phyloP scores from a whole-genome alignment of 2,113 vertebrate species.

The Echinops telfairi region DNA sequence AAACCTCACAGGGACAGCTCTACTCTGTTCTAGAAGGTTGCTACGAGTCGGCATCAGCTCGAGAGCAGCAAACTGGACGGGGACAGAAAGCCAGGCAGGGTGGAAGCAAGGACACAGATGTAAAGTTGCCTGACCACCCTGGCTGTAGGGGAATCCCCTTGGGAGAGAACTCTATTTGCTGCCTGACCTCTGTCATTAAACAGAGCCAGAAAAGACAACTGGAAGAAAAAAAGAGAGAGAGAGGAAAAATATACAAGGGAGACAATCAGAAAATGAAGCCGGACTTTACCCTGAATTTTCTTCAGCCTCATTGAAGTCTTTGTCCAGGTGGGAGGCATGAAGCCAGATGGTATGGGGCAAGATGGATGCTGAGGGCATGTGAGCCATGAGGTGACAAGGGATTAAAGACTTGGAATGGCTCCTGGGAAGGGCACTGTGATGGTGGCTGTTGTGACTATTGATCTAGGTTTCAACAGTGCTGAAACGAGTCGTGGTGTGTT shows the following conservation, averaged over 20 bases:
- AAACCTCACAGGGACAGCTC: no score
- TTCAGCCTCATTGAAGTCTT: slow-evolving; percentile 7
- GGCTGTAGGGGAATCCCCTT: background rate
- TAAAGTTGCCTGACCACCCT: background rate
- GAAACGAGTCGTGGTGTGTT: background rate
- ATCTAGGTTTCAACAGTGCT: background rate
- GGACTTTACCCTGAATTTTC: background rate
- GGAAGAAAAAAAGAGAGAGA: background rate
- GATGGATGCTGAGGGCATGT: background rate
- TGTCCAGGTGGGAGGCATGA: background rate
- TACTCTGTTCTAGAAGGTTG: no score
- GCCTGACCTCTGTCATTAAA: slow-evolving; percentile 67
- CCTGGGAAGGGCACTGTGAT: background rate
- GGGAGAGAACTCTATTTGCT: slow-evolving; percentile 36
- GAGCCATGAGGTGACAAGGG: background rate
- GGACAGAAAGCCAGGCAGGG: background rate
- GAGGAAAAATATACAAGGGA: slow-evolving; percentile 55
- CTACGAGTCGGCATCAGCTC: no score
- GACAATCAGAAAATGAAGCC: slow-evolving; percentile 31
- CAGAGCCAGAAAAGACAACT: slow-evolving; percentile 68
- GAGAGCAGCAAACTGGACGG: no score
- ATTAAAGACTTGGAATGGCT: no score
- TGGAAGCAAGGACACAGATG: slow-evolving; percentile 66
- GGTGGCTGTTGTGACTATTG: background rate
- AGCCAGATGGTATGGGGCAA: background rate